Evolutionary conservation across 2,888 invertebrate genomes (phyloP), one percentile per base, ranked within the genome.

Genomic region (Neoitamus cyanurus): DNA sequence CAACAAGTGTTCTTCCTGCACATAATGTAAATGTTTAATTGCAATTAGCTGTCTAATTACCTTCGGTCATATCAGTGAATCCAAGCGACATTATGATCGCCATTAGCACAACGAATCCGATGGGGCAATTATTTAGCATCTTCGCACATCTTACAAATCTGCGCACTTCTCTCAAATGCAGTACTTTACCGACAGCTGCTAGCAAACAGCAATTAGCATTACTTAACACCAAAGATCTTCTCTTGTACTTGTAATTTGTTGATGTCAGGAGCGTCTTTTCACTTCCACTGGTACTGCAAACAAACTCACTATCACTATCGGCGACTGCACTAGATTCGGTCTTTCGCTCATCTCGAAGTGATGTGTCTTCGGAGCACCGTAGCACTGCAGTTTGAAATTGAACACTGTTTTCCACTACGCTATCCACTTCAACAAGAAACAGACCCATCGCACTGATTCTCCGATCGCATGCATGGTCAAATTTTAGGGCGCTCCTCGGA

Each of bases 171-270:
- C 28, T 58, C 9, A 75, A 84, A 42, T 72, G 72, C 34, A 73
- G 78, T 58, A 68, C 70, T 42, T 73, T 58, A 58, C 80, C 34
- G 72, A 20, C 78, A 34, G 70, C 73, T 48, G 58, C 36, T 83
- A 75, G 48, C 48, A 58, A 75, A 48, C 20, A 83, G 73, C 72
- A 83, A 48, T 83, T 72, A 83, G 48, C 72, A 34, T 48, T 73
- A 72, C 58, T 75, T 83, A 83, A 83, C 48, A 83, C 73, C 25
- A 58, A 11, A 77, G 75, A 58, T 91, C 91, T 91, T 88, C 91
- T 89, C 87, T 91, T 91, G 88, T 91, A 91, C 88, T 91, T 91
- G 88, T 90, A 91, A 87, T 91, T 78, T 31, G 30, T 91, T 86
- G 90, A 90, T 88, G 90, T 90, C 84, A 90, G 88, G 89, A 91